phyloP scores from a whole-genome alignment of 1,140 invertebrate genomes.

The Lerema accius region DNA sequence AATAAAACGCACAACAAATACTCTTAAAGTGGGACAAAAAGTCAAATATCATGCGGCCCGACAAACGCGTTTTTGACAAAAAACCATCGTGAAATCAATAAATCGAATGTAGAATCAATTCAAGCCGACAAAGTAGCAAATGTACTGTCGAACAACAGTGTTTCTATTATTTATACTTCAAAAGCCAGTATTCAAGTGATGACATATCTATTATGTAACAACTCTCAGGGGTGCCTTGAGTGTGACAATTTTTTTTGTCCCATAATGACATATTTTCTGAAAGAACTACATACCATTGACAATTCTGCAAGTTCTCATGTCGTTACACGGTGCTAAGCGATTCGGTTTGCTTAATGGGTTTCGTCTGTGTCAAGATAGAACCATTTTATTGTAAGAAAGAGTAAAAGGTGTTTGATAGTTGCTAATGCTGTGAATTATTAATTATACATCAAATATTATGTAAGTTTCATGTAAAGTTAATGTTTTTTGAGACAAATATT shows the following conservation, averaged over 20 bases:
- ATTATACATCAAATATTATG: too few relatives aligned
- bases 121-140: conserved; percentile 67
- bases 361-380: conserved; percentile 3
- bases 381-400: neutral
- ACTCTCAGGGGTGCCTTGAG: conserved; percentile 62
- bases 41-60: conserved; percentile 12
- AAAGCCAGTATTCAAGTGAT: conserved; percentile 70
- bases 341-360: conserved; percentile 37
- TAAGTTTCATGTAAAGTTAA: too few relatives aligned
- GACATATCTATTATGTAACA: conserved; percentile 77
- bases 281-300: conserved; percentile 75
- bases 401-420: neutral
- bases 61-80: conserved; percentile 39
- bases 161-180: conserved; percentile 77
- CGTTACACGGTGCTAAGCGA: conserved; percentile 72
- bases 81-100: conserved; percentile 63
- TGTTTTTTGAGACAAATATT: too few relatives aligned
- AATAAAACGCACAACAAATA: conserved; percentile 18
- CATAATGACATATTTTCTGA: conserved; percentile 76
- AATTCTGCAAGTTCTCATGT: conserved; percentile 65
- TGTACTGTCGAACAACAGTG: conserved; percentile 38
- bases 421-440: too few relatives aligned
- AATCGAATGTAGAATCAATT: conserved; percentile 62
- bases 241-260: conserved; percentile 61
- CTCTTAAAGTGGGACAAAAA: conserved; percentile 4